Conservation (phyloP, 2,113 vertebrate species). For the Apeltes quadracus region DNA sequence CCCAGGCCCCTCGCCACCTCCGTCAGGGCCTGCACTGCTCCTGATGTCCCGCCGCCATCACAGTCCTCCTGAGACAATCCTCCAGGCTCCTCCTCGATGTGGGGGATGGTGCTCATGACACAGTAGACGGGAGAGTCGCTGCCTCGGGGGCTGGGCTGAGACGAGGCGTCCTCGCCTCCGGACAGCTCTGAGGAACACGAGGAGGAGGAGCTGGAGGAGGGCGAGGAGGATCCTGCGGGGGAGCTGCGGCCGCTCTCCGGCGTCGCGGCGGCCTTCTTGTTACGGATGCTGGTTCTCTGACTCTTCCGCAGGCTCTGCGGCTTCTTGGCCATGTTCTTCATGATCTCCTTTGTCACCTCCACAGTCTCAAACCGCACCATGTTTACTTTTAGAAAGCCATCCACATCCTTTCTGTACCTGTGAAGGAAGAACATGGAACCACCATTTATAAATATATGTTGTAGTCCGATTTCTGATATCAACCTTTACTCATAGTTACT, state of each 20-base stretch:
- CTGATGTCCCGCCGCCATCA: conserved; percentile 55
- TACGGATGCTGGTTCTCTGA: conserved; percentile 48
- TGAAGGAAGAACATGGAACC: background rate
- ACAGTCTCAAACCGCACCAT: conserved; percentile 83
- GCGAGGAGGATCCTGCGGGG: conserved; percentile 56
- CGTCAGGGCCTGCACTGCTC: conserved; percentile 79
- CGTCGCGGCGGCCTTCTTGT: conserved; percentile 43
- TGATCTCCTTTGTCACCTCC: conserved; percentile 84
- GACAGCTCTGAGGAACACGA: conserved; percentile 67
- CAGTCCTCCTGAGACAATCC: conserved; percentile 46
- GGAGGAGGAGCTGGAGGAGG: conserved; percentile 68
- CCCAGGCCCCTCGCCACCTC: conserved; percentile 82
- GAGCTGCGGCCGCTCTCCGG: conserved; percentile 53
- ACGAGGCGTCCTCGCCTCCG: conserved; percentile 47
- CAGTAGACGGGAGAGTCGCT: conserved; percentile 76
- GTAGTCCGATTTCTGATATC: background rate
- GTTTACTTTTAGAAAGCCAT: conserved; percentile 79
- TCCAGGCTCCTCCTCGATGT: conserved; percentile 64
- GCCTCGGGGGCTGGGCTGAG: conserved; percentile 62
- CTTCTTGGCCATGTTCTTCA: conserved; percentile 86
- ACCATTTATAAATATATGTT: background rate
- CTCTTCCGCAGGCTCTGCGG: conserved; percentile 69
- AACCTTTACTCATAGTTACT: background rate
- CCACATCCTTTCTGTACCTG: conserved; percentile 80
- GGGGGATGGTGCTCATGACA: conserved; percentile 77